These are phyloP conservation scores for Dreissena rostriformis DNA, from an alignment of 1,140 invertebrate genomes.

Conservation along the genomic window DNA sequence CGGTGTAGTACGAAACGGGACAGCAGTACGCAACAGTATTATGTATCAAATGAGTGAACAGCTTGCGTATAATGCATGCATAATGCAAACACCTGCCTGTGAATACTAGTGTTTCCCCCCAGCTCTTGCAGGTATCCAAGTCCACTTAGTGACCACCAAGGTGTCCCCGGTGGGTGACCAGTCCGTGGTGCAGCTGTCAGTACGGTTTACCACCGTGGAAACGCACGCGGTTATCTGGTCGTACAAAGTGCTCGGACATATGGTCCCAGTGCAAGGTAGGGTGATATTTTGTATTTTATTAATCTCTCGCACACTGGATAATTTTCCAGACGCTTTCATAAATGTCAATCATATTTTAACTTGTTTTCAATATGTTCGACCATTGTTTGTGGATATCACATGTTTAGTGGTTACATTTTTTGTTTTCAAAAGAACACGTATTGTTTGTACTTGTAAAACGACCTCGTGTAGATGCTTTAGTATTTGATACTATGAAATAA, in stretches of 20 bases:
- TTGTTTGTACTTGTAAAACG: no score
- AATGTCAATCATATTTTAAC: neutral
- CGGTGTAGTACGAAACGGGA: no score
- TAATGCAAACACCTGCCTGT: no score
- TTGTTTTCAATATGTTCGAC: neutral
- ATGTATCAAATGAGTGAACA: no score
- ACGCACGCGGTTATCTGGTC: constrained; percentile 52
- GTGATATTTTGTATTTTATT: neutral
- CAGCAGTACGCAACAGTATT: no score
- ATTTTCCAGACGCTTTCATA: neutral
- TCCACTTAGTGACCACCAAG: constrained; percentile 40
- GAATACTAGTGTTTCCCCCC: no score
- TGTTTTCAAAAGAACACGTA: no score
- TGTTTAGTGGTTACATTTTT: no score
- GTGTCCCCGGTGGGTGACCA: constrained; percentile 34
- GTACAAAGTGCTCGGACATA: constrained; percentile 51
- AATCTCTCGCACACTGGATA: neutral
- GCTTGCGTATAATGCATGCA: no score
- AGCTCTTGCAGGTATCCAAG: constrained; percentile 18
- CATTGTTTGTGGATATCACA: no score
- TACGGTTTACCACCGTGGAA: constrained; percentile 46
- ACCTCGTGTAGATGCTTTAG: no score
- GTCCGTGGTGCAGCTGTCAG: constrained; percentile 41
- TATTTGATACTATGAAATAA: no score
- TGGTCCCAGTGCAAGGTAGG: constrained; percentile 42